A percentile compares a stretch with the other conserved stretches of the same genome.
These are phyloP conservation scores for Hydrolagus affinis DNA, from an alignment of 2,113 vertebrate species.

Conservation along the genomic window DNA sequence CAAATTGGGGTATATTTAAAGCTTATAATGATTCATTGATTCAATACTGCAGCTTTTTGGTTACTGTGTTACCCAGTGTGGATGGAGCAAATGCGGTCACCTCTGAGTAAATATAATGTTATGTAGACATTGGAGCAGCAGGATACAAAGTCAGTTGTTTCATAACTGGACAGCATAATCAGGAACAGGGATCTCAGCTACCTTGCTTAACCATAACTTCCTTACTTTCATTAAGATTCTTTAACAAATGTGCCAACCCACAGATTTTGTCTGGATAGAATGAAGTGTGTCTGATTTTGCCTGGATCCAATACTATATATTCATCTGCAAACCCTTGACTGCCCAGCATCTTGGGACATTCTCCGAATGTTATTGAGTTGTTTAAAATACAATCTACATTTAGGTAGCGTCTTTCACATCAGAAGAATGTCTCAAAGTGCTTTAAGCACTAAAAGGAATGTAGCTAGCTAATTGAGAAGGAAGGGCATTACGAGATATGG, in stretches of 20 bases:
- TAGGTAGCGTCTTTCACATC: too few species aligned
- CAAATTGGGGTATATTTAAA: not conserved
- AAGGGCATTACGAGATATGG: too few species aligned
- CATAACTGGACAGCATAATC: not conserved
- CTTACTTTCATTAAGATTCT: not conserved
- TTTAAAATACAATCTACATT: too few species aligned
- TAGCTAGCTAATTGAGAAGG: too few species aligned
- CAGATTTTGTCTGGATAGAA: too few species aligned
- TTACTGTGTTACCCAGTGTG: not conserved
- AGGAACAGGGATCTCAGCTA: not conserved
- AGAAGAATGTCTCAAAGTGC: too few species aligned
- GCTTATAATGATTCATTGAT: not conserved
- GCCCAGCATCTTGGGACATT: too few species aligned
- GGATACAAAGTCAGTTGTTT: constrained; percentile 6
- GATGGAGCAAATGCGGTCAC: not conserved
- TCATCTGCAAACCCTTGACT: too few species aligned
- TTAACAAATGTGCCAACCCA: not conserved
- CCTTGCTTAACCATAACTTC: not conserved
- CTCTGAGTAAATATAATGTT: not conserved
- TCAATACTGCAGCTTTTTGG: not conserved
- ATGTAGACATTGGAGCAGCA: not conserved
- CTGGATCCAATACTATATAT: too few species aligned
- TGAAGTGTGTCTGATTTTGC: too few species aligned
- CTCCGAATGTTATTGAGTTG: too few species aligned
- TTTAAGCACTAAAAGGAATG: too few species aligned